Conservation (phyloP, 2,797 vertebrate genomes). For the Platalea minor region DNA sequence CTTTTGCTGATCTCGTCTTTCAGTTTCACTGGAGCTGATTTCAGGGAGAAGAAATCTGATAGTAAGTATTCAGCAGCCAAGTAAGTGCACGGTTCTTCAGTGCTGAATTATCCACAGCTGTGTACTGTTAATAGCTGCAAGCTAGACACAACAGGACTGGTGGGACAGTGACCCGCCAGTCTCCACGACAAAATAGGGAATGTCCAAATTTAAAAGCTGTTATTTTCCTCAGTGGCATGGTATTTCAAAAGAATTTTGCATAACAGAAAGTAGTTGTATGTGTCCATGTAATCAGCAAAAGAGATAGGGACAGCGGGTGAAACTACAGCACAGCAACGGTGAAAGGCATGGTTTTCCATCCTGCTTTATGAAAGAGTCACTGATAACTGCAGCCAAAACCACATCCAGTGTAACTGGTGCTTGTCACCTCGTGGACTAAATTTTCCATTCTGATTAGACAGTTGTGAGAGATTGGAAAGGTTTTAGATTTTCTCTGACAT, state of each 20-base stretch:
- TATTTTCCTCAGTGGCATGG: not conserved
- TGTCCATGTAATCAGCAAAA: not conserved
- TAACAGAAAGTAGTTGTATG: not conserved
- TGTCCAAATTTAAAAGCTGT: not conserved
- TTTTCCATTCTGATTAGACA: not conserved
- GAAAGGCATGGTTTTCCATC: not conserved
- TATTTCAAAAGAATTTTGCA: not conserved
- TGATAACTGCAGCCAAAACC: not conserved
- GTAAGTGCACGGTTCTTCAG: not conserved
- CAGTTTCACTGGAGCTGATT: conserved; percentile 3
- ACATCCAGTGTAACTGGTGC: not conserved
- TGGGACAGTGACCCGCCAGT: not conserved
- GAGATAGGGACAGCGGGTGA: not conserved
- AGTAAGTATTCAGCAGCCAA: conserved; percentile 11
- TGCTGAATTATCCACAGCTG: conserved; percentile 46
- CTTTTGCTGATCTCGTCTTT: not conserved
- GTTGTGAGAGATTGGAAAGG: not conserved
- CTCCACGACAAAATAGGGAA: not conserved
- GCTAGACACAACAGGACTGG: not conserved
- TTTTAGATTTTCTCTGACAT: not conserved
- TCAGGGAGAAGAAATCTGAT: conserved; percentile 28
- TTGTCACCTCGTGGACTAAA: not conserved
- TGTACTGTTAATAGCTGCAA: not conserved
- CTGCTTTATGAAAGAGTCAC: not conserved
- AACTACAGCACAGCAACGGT: not conserved